Conservation (phyloP, 2,797 vertebrate species). For the Rallus crepitans region DNA sequence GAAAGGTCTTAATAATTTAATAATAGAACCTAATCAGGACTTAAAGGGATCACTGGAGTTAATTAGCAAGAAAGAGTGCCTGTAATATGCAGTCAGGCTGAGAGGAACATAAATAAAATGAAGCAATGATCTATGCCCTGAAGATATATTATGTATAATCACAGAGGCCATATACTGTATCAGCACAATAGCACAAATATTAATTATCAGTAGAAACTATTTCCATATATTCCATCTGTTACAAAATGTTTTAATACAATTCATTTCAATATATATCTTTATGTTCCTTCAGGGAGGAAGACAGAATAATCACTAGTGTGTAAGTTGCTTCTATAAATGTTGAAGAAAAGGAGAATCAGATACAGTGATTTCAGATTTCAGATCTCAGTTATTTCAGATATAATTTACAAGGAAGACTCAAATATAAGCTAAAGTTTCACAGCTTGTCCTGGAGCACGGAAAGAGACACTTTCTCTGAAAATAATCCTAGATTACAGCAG, state of each 20-base stretch:
- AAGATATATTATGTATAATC: not conserved
- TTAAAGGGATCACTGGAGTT: constrained; percentile 32
- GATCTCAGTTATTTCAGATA: not conserved
- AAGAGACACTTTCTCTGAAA: not conserved
- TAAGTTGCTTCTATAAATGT: not conserved
- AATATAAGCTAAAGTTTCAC: not conserved
- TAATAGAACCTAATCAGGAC: constrained; percentile 31
- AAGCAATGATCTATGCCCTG: not conserved
- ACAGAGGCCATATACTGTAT: not conserved
- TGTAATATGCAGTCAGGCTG: not conserved
- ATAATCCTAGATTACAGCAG: not conserved
- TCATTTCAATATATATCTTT: not conserved
- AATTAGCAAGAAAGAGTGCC: constrained; percentile 42
- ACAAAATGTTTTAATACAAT: not conserved
- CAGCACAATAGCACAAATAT: not conserved
- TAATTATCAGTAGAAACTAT: not conserved
- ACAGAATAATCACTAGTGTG: not conserved
- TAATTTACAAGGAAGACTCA: not conserved
- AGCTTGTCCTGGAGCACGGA: not conserved
- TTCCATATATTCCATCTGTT: not conserved
- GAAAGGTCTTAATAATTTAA: constrained; percentile 44
- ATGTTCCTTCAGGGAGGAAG: not conserved
- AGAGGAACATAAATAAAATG: constrained; percentile 44
- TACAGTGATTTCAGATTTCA: not conserved
- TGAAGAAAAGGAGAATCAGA: not conserved